Evolutionary conservation across 2,888 invertebrate species (phyloP).

Genomic region (Rhopalosiphum nymphaeae): DNA sequence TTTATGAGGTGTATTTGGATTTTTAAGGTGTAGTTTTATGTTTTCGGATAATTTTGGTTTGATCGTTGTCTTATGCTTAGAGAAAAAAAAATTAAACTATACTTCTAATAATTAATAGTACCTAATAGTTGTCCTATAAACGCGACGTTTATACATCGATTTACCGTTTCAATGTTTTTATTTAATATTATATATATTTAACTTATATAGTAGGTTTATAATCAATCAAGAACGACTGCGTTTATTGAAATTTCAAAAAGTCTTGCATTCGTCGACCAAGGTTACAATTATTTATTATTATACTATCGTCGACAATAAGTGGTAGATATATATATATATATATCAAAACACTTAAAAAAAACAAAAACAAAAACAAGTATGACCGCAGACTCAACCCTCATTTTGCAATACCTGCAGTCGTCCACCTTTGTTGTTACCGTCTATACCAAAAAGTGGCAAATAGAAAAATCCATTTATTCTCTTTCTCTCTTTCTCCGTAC

Average conservation of each 20-base stretch:
- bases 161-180: background rate
- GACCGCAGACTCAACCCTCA: background rate
- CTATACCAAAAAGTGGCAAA: constrained; percentile 36
- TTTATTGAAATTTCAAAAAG: background rate
- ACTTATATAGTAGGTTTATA: background rate
- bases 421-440: constrained; percentile 20
- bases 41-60: background rate
- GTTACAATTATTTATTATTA: background rate
- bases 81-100: background rate
- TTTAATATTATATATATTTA: background rate
- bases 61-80: background rate
- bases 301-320: background rate
- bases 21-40: background rate
- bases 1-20: too few relatives aligned
- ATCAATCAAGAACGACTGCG: background rate
- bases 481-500: background rate
- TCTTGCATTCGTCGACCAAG: background rate
- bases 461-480: constrained; percentile 58
- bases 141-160: background rate
- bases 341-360: background rate
- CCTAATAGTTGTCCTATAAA: background rate
- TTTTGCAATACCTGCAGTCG: background rate
- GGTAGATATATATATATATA: background rate
- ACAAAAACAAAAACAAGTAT: background rate
- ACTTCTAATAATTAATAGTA: too few relatives aligned